phyloP scores from a whole-genome alignment of 2,888 invertebrate species.

The Leptothorax acervorum region DNA sequence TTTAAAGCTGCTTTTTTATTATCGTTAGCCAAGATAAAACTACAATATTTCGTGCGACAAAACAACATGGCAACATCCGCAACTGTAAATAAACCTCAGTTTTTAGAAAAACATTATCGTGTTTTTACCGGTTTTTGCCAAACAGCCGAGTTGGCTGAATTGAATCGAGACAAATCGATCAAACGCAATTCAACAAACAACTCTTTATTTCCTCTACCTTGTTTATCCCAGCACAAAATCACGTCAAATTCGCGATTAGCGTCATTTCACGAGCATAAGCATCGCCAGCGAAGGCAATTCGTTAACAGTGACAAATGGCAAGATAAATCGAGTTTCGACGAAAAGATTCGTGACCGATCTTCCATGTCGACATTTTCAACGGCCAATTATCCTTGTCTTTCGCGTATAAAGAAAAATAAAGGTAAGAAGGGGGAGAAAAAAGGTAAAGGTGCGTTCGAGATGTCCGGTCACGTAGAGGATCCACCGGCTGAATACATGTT shows the following conservation, averaged over 20 bases:
- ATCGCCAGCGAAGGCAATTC: not conserved
- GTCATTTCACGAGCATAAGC: not conserved
- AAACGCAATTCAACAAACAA: slow-evolving; percentile 19
- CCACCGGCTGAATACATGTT: slow-evolving; percentile 26
- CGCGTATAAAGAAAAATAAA: not conserved
- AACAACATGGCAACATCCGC: not conserved
- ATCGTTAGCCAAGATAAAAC: not conserved
- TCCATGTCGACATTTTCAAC: slow-evolving; percentile 12
- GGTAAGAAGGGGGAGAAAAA: not conserved
- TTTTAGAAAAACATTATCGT: slow-evolving; percentile 52
- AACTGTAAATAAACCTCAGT: slow-evolving; percentile 36
- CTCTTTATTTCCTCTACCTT: not conserved
- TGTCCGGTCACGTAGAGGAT: slow-evolving; percentile 47
- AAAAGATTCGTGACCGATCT: slow-evolving; percentile 16
- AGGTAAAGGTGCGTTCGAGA: slow-evolving; percentile 14
- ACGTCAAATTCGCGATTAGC: not conserved
- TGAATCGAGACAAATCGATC: slow-evolving; percentile 41
- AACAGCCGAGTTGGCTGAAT: slow-evolving; percentile 26
- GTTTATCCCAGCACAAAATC: not conserved
- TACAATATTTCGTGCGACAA: not conserved
- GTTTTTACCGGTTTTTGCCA: slow-evolving; percentile 23
- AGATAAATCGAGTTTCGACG: not conserved
- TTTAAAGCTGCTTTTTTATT: not conserved
- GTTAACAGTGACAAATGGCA: not conserved
- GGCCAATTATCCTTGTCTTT: slow-evolving; percentile 29